Base-by-base conservation (phyloP, 1,140 invertebrate species). In the Apolygus lucorum region DNA sequence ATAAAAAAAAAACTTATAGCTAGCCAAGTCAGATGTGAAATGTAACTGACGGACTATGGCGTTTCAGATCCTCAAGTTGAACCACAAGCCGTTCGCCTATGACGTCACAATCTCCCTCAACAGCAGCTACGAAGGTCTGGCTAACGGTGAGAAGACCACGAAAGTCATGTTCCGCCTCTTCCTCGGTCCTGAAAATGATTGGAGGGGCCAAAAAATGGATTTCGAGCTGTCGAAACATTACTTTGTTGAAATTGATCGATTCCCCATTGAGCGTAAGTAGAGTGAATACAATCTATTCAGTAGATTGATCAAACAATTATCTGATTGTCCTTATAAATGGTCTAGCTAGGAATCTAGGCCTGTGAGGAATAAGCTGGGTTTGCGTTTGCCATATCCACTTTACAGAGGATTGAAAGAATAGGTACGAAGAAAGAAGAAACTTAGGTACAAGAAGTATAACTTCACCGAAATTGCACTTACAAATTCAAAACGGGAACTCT, bases 131-230 rank as follows among this genome's bases (percentile, higher is more conserved):
- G 29, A 17, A 21, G 64, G n/a, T 28, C 11, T 59, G 22, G 28
- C 28, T 21, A 66, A 66, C 27, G 29, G 29, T 2, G 63, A 64
- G 14, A 34, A 34, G 21, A 66, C 27, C 13, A 28, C 64, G 1
- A 28, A 66, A 34, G 64, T 66, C 64, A 66, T 66, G 64, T 66
- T 66, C 28, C 27, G 64, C n/a, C 64, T 66, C 17, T 66, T 66
- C 25, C 26, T 66, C 13, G 64, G 64, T 4, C 64, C 64, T 11
- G 29, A 66, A 66, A 29, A 66, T n/a, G 64, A 66, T 34, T 66
- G 64, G 64, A 66, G 28, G 28, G 64, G 64, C n/a, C 27, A 34
- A 34, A 28, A 21, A 34, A 66, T 66, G 64, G 64, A 66, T 21
- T 66, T 66, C 26, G 27, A 66, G 11, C 17, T 34, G n/a, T 28